These are phyloP conservation scores for Alouatta palliata DNA, from an alignment of 2,113 vertebrate genomes.

Conservation along the genomic window DNA sequence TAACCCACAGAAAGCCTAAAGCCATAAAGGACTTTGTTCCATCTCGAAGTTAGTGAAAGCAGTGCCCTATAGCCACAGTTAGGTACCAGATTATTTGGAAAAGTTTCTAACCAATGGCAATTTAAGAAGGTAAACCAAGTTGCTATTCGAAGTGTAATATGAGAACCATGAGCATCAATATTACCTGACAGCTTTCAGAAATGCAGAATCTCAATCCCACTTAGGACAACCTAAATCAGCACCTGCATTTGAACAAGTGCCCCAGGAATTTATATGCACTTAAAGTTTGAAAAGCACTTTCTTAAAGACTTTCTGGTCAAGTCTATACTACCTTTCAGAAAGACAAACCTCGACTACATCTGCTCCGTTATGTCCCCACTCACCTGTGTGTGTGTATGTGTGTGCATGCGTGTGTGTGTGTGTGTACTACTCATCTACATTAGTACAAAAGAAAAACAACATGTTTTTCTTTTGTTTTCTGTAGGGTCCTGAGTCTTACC, in stretches of 20 bases:
- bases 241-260: background rate
- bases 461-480: background rate
- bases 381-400: too few species aligned
- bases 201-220: background rate
- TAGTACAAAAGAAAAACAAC: background rate
- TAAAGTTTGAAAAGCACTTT: background rate
- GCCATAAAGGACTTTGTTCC: background rate
- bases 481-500: background rate
- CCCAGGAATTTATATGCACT: background rate
- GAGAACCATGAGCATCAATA: background rate
- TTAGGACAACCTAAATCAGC: background rate
- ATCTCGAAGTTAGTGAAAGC: background rate
- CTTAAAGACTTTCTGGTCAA: slow-evolving; percentile 7
- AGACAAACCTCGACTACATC: background rate
- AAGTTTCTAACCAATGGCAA: background rate
- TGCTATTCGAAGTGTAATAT: background rate
- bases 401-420: too few species aligned
- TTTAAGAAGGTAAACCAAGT: background rate
- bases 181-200: background rate
- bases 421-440: background rate
- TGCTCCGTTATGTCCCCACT: background rate
- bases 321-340: background rate
- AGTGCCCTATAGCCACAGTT: background rate
- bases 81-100: background rate
- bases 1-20: background rate